Conservation (phyloP, 2,888 invertebrate genomes). For the Drosophila falleni region DNA sequence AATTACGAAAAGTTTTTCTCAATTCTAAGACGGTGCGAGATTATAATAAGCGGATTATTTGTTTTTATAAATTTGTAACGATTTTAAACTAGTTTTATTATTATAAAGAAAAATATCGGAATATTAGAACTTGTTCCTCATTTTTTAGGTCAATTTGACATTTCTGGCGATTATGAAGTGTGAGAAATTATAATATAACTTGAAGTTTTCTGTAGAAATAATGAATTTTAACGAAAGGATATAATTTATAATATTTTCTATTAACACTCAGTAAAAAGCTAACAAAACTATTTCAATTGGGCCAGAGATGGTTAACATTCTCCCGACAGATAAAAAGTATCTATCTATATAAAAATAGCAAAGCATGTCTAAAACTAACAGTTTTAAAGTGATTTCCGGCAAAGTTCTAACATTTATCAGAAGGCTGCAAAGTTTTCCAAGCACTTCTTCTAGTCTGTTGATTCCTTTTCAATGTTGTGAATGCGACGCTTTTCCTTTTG, state of each 20-base stretch:
- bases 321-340: not conserved
- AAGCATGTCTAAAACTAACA: slow-evolving; percentile 3
- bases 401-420: slow-evolving; percentile 40
- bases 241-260: not conserved
- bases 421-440: slow-evolving; percentile 38
- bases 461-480: slow-evolving; percentile 57
- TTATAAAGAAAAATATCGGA: too few relatives aligned
- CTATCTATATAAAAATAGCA: not conserved
- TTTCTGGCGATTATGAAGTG: not conserved
- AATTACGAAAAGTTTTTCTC: too few relatives aligned
- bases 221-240: not conserved
- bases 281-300: not conserved
- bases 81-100: too few relatives aligned
- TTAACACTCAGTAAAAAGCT: not conserved
- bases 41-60: too few relatives aligned
- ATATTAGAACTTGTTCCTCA: too few relatives aligned
- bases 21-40: too few relatives aligned
- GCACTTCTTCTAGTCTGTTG: slow-evolving; percentile 74
- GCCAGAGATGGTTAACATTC: not conserved
- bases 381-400: slow-evolving; percentile 30
- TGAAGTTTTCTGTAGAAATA: too few relatives aligned
- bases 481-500: slow-evolving; percentile 36
- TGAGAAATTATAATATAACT: not conserved
- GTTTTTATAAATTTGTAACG: too few relatives aligned
- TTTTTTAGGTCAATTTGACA: too few relatives aligned